phyloP scores from a whole-genome alignment of 2,113 vertebrate species.

The Tachycineta bicolor region DNA sequence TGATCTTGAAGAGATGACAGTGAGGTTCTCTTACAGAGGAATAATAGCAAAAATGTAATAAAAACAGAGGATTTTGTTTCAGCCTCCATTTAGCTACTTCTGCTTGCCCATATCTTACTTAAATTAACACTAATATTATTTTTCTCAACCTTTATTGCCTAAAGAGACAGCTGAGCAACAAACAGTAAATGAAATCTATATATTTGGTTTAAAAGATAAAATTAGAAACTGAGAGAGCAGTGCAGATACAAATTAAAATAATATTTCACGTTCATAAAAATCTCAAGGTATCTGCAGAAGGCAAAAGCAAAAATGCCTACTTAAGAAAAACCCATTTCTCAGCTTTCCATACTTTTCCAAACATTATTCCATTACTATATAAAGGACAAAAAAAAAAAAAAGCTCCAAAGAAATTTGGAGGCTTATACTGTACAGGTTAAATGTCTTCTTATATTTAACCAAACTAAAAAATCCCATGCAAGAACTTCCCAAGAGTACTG shows the following conservation, averaged over 20 bases:
- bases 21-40: background rate
- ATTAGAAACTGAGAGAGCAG: background rate
- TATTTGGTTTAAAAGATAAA: slow-evolving; percentile 11
- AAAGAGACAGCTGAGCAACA: background rate
- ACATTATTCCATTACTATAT: background rate
- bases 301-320: background rate
- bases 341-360: background rate
- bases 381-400: background rate
- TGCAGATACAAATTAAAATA: background rate
- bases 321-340: background rate
- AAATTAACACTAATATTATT: background rate
- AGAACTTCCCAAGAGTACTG: background rate
- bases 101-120: background rate
- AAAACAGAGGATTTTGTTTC: background rate
- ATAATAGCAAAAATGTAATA: background rate
- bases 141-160: background rate
- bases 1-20: background rate
- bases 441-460: background rate
- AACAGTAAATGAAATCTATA: slow-evolving; percentile 22
- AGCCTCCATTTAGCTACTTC: background rate
- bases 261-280: background rate
- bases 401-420: background rate
- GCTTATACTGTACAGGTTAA: background rate
- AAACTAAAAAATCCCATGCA: background rate
- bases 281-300: background rate